These are phyloP conservation scores for Drosophila mulleri DNA, from an alignment of 2,888 invertebrate species.

Conservation along the genomic window DNA sequence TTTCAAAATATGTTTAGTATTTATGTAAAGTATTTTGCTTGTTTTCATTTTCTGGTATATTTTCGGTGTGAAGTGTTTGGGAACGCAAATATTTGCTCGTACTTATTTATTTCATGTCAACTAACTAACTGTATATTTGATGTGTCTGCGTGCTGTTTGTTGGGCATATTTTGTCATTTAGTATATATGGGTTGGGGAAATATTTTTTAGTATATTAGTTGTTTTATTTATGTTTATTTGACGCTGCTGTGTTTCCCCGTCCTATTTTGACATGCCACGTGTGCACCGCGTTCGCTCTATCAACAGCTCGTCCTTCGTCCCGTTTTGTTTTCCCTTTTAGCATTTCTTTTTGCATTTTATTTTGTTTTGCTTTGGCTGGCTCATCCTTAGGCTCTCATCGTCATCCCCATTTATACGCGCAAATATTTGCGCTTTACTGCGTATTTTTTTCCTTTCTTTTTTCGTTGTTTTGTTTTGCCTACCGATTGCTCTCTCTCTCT, in stretches of 20 bases:
- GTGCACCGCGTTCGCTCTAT: conserved; percentile 28
- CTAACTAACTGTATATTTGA: conserved; percentile 1
- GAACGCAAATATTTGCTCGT: conserved; percentile 1
- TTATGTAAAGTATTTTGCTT: neutral
- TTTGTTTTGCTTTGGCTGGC: conserved; percentile 36
- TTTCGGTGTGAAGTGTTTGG: neutral
- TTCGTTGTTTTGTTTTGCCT: conserved; percentile 57
- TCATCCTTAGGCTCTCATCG: conserved; percentile 50
- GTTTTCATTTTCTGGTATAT: neutral
- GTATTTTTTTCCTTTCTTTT: conserved; percentile 62
- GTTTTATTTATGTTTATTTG: conserved; percentile 15
- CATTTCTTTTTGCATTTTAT: neutral
- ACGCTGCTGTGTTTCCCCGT: conserved; percentile 9
- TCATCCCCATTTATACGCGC: conserved; percentile 78
- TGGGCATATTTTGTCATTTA: neutral
- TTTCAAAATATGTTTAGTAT: conserved; percentile 8
- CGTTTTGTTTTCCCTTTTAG: neutral
- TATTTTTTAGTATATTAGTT: conserved; percentile 7
- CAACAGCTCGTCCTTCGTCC: conserved; percentile 22
- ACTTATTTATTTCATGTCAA: conserved; percentile 8
- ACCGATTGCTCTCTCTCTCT: conserved; percentile 1
- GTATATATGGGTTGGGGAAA: neutral
- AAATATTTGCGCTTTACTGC: conserved; percentile 78
- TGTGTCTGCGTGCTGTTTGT: neutral
- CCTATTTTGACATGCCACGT: conserved; percentile 39